Base-by-base conservation (phyloP, 2,113 vertebrate species). In the Uria aalge region DNA sequence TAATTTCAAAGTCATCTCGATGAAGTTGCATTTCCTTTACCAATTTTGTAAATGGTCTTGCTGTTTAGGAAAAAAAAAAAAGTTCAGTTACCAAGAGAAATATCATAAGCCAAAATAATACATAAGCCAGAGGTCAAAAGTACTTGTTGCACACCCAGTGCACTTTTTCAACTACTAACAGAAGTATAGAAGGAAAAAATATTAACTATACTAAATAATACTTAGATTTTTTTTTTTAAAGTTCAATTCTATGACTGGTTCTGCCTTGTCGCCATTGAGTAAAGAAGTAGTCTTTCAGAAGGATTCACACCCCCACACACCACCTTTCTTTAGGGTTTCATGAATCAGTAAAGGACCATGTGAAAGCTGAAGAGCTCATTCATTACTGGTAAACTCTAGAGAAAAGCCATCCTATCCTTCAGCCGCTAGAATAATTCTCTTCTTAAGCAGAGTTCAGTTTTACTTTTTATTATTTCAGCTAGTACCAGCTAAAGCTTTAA, bases 1-100 rank as follows among this genome's bases (percentile, higher is more conserved):
- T 98, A 30, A 99, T 98, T 95, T 99, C 98, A 81, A 99, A 99
- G 97, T 99, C 98, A 83, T 99, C 98, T 67, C 98, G 98, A 68
- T 97, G 98, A 9, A 99, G 98, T 8, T 98, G 98, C 98, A 99
- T 98, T 68, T 98, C 98, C 97, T 98, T 99, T 79, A 99, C 98
- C 96, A 98, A 84, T 32, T 98, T 98, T 24, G 98, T 98, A 80
- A 99, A 99, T 15, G 98, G 98, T 88, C 97, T 98, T 27, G 98
- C 98, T 99, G 78, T 68, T 93, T 20, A 86, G 92, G 15, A 26
- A 30, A 45, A 64, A 45, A 38, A 50, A 38, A 71, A 57, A 79
- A 91, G 55, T 41, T 30, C 17, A 64, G 15, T 94, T 91, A 96
- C 9, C 40, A 86, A 75, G 38, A 78, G 76, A 92, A 91, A 85